Conservation (phyloP, 2,888 invertebrate genomes). For the Drosophila mimetica region DNA sequence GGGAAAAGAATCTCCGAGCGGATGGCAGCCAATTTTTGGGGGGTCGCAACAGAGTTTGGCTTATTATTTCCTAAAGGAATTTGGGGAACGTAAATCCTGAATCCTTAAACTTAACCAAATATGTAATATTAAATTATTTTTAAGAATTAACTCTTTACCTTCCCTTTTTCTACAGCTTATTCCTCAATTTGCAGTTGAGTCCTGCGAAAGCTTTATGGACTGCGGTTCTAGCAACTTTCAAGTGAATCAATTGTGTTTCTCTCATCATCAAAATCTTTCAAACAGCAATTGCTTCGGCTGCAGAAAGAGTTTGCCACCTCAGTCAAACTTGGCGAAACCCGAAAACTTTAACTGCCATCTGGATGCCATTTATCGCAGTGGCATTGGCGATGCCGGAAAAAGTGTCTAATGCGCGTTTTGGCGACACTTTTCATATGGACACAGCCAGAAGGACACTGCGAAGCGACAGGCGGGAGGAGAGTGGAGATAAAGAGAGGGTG, state of each 20-base stretch:
- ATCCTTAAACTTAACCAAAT: no score
- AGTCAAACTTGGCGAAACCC: constrained; percentile 26
- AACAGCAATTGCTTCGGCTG: constrained; percentile 41
- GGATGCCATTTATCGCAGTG: constrained; percentile 60
- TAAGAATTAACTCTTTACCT: no score
- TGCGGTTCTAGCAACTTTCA: constrained; percentile 8
- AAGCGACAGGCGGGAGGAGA: not conserved
- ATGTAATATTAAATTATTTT: no score
- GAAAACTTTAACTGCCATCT: constrained; percentile 53
- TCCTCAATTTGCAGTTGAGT: not conserved
- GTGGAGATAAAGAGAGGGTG: not conserved
- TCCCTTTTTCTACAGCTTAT: not conserved
- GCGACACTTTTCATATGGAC: constrained; percentile 46
- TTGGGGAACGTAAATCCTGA: no score
- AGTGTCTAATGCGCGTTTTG: constrained; percentile 59
- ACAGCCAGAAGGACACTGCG: constrained; percentile 8
- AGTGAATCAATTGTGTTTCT: constrained; percentile 41
- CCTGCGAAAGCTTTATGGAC: constrained; percentile 1
- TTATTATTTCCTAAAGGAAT: not conserved
- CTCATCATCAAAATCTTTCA: constrained; percentile 46
- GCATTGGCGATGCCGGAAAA: constrained; percentile 26
- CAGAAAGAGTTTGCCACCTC: constrained; percentile 33
- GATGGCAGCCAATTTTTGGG: constrained; percentile 16
- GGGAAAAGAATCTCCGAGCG: constrained; percentile 16
- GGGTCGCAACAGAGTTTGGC: constrained; percentile 1